Evolutionary conservation across 2,113 vertebrate species (phyloP), one percentile per base, ranked within the genome.

Genomic region (Pygoscelis adeliae): DNA sequence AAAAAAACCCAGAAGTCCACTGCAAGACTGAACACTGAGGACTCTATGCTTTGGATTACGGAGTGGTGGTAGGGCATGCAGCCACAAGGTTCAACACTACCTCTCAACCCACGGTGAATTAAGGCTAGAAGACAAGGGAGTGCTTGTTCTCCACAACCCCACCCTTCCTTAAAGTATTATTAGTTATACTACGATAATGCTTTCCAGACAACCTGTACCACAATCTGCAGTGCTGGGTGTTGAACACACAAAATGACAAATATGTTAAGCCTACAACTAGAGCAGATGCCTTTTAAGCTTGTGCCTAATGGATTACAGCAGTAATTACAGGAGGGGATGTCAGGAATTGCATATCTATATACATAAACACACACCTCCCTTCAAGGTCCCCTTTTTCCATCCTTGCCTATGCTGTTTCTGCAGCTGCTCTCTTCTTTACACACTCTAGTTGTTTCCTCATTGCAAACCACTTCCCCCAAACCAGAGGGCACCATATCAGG

Each of bases 21-120:
- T 9, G 32, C 10, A 34, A 10, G 34, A 46, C 23, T 46, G 42
- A 42, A 1, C 40, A 6, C 12, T 4, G 34, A 34, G 38, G 49
- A 36, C 32, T 69, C 52, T 4, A 0, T 1, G 27, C 36, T 55
- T 15, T 56, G 59, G 44, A 9, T 12, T 46, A 6, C 0, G 15
- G 56, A 42, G 46, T 3, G 26, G 40, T 22, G 40, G 19, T 10
- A 38, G 59, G 79, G 56, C 63, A 15, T 0, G 0, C 40, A 67
- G 69, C 40, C 10, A 1, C 34, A 21, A 19, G 14, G 30, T 15
- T 29, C 53, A 67, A 40, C 42, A 3, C 4, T 21, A n/a, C 9
- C 19, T 34, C 58, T 47, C 34, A 20, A 3, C 9, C 30, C 73
- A 27, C 21, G 10, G 14, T 4, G 21, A 81, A 36, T 42, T 25